A percentile compares a stretch with the other conserved stretches of the same genome.
Evolutionary conservation across 2,113 vertebrate genomes (phyloP).

Genomic region (Podarcis muralis): DNA sequence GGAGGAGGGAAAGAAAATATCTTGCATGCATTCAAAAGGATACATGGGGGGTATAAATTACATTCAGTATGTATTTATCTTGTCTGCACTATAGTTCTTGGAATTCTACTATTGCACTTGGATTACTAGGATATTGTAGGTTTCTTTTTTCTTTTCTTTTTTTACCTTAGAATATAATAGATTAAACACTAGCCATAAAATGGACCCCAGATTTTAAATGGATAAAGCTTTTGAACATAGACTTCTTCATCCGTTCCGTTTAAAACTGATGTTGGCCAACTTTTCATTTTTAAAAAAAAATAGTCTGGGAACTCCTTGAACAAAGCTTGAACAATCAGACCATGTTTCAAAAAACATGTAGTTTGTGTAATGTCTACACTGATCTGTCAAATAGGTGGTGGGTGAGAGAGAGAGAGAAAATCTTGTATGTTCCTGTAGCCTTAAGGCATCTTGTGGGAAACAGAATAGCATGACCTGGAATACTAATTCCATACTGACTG

Average conservation of each 20-base stretch:
- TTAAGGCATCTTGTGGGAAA: background rate
- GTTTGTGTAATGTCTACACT: background rate
- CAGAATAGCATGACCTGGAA: background rate
- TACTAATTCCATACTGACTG: constrained; percentile 1
- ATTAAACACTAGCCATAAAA: background rate
- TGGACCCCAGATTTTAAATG: background rate
- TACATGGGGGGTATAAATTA: background rate
- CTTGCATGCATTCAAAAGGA: background rate
- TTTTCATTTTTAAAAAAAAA: background rate
- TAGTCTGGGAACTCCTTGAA: background rate
- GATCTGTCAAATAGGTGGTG: constrained; percentile 10
- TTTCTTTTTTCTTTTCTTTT: background rate
- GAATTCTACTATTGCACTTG: background rate
- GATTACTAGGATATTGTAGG: background rate
- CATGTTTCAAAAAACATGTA: constrained; percentile 8
- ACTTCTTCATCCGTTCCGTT: background rate
- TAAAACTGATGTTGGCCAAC: background rate
- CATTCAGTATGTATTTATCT: background rate
- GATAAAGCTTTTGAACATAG: background rate
- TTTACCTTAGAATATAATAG: background rate
- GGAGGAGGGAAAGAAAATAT: background rate
- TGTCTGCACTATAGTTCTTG: background rate
- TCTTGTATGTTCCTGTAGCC: constrained; percentile 10
- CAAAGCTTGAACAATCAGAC: background rate
- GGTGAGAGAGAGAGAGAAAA: background rate